phyloP scores from a whole-genome alignment of 2,888 invertebrate species.

The Mylabris sibirica region DNA sequence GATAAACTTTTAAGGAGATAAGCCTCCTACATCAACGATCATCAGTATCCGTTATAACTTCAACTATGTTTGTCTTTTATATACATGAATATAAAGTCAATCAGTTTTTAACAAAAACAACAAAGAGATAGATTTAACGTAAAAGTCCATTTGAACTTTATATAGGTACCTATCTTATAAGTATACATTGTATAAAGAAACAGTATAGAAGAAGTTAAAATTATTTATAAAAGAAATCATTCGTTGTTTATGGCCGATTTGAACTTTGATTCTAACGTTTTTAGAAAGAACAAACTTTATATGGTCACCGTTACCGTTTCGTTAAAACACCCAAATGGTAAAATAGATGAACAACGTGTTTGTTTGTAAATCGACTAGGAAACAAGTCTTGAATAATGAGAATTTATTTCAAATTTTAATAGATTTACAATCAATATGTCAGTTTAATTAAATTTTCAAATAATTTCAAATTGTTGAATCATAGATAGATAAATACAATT shows the following conservation, averaged over 20 bases:
- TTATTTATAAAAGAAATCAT: background rate
- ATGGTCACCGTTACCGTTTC: background rate
- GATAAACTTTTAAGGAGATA: slow-evolving; percentile 43
- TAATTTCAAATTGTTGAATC: background rate
- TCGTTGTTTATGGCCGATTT: slow-evolving; percentile 3
- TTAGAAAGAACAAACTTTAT: background rate
- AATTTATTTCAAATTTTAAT: background rate
- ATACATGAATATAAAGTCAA: background rate
- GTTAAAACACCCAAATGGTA: background rate
- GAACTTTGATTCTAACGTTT: background rate
- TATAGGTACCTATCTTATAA: background rate
- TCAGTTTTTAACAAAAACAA: background rate
- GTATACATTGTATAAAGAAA: background rate
- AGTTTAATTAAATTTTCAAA: background rate
- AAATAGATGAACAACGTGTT: slow-evolving; percentile 1
- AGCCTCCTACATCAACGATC: slow-evolving; percentile 45
- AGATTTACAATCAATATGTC: background rate
- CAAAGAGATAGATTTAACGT: background rate
- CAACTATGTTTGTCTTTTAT: background rate
- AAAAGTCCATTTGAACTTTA: background rate
- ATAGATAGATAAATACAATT: background rate
- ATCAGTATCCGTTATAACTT: slow-evolving; percentile 39
- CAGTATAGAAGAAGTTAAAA: background rate
- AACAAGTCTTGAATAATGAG: background rate
- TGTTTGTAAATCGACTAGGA: background rate